Evolutionary conservation across 2,888 invertebrate genomes (phyloP).

Genomic region (Microdon myrmicae): DNA sequence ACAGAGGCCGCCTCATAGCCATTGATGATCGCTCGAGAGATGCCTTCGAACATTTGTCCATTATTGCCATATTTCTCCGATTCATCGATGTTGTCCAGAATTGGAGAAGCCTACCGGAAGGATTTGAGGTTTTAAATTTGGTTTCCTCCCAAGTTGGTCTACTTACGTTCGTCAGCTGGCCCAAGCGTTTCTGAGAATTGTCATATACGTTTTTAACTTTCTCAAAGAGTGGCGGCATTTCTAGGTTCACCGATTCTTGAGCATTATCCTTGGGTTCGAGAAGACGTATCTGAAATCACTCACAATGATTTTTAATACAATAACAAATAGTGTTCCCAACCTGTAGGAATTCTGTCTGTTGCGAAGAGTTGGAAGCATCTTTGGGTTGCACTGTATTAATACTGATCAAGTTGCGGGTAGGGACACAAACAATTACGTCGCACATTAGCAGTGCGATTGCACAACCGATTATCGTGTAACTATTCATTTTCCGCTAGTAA

Average conservation of each 20-base stretch:
- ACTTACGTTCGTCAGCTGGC: constrained; percentile 60
- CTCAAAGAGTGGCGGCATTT: constrained; percentile 62
- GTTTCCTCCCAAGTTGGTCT: neutral
- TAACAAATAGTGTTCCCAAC: constrained; percentile 2
- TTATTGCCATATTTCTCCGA: constrained; percentile 83
- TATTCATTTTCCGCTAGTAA: constrained; percentile 19
- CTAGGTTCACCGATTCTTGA: constrained; percentile 63
- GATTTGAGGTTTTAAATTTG: too few species aligned
- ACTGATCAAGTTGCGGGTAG: constrained; percentile 18
- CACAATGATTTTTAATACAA: constrained; percentile 1
- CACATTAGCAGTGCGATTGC: constrained; percentile 35
- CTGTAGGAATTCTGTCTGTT: constrained; percentile 40
- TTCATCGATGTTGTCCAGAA: constrained; percentile 80
- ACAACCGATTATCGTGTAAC: constrained; percentile 16
- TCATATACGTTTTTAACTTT: constrained; percentile 62
- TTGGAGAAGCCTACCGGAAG: constrained; percentile 71
- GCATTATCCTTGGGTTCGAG: constrained; percentile 56
- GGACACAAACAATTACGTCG: constrained; percentile 32
- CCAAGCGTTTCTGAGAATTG: constrained; percentile 59
- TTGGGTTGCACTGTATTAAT: constrained; percentile 32
- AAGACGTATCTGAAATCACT: constrained; percentile 38
- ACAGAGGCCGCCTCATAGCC: constrained; percentile 77
- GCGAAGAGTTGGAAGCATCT: constrained; percentile 12
- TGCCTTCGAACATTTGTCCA: constrained; percentile 73
- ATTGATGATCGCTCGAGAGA: constrained; percentile 74